Evolutionary conservation across 92 coral and sea anemone species (phyloP).

Genomic region (Blastomussa wellsi): DNA sequence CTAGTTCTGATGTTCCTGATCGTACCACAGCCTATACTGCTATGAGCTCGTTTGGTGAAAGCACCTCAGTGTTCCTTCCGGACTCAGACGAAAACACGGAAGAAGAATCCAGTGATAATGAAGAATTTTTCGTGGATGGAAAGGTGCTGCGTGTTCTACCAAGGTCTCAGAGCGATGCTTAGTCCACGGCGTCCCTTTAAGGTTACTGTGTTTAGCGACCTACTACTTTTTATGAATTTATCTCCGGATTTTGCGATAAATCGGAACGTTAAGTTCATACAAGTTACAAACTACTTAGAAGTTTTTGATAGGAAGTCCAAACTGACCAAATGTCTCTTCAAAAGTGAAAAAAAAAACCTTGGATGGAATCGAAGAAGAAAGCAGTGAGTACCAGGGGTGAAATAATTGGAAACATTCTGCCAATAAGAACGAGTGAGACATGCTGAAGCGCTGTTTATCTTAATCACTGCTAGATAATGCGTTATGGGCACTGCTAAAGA

Average conservation of each 20-base stretch:
- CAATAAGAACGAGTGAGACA: neutral
- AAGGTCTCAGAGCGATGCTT: slow-evolving; percentile 12
- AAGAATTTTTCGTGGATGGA: neutral
- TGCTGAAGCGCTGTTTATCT: too few species aligned
- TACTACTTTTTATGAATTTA: neutral
- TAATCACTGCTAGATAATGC: too few species aligned
- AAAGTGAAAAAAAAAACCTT: neutral
- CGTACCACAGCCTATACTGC: neutral
- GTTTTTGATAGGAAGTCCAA: neutral
- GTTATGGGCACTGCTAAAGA: neutral
- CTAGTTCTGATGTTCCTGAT: neutral
- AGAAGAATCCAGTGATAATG: neutral
- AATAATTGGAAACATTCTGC: neutral
- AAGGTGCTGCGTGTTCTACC: neutral
- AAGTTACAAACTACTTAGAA: neutral
- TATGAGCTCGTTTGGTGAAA: neutral
- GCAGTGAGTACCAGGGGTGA: neutral
- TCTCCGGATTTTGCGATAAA: neutral
- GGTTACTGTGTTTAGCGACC: neutral
- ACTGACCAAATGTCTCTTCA: neutral
- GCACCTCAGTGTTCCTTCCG: neutral
- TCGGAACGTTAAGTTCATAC: neutral
- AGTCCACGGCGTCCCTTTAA: too few species aligned
- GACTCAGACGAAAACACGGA: neutral
- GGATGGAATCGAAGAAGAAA: neutral